Conservation (phyloP, 2,797 vertebrate genomes). For the Sternotherus odoratus region DNA sequence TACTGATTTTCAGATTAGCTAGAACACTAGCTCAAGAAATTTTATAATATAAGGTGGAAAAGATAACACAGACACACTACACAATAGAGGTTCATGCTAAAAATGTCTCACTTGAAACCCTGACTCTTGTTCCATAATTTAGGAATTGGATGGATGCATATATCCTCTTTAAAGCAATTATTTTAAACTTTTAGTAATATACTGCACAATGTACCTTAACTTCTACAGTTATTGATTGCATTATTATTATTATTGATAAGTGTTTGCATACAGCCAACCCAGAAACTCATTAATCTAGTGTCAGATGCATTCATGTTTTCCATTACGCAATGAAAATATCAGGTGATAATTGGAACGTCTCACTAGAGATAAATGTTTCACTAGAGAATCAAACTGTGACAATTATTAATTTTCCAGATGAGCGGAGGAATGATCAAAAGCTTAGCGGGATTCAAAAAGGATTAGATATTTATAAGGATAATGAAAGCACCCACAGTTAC, state of each 20-base stretch:
- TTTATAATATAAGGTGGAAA: not conserved
- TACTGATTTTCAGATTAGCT: conserved; percentile 22
- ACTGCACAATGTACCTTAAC: not conserved
- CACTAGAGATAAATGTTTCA: conserved; percentile 23
- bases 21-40: not conserved
- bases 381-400: conserved; percentile 40
- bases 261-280: not conserved
- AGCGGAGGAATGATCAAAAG: conserved; percentile 36
- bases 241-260: not conserved
- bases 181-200: not conserved
- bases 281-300: not conserved
- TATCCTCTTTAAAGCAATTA: not conserved
- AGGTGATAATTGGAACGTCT: conserved; percentile 21
- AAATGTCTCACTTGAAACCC: not conserved
- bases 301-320: conserved; percentile 9
- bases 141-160: not conserved
- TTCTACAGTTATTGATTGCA: not conserved
- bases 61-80: not conserved
- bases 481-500: not conserved
- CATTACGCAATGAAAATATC: conserved; percentile 10
- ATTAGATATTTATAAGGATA: conserved; percentile 52
- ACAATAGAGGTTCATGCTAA: not conserved
- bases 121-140: not conserved
- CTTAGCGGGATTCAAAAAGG: conserved; percentile 45
- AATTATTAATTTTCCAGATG: conserved; percentile 44